Conservation (phyloP, 2,888 invertebrate species). For the Gortyna flavago region DNA sequence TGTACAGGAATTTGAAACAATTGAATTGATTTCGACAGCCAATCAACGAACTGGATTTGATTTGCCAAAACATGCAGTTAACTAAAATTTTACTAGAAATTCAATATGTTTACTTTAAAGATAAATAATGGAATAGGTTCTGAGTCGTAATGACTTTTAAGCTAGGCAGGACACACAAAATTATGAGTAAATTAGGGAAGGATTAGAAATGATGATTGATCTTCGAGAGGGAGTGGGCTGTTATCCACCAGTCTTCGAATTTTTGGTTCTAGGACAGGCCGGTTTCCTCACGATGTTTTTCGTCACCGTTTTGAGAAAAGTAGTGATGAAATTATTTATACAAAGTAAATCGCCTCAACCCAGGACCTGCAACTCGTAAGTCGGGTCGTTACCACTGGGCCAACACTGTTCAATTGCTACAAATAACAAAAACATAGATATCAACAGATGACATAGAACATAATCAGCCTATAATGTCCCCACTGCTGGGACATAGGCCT, state of each 20-base stretch:
- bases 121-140: neutral
- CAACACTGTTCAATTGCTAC: neutral
- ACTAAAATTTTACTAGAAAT: slow-evolving; percentile 12
- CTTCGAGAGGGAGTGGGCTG: too few relatives aligned
- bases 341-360: too few relatives aligned
- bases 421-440: neutral
- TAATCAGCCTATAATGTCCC: too few relatives aligned
- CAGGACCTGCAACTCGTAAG: too few relatives aligned
- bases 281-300: too few relatives aligned
- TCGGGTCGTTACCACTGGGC: too few relatives aligned
- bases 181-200: neutral
- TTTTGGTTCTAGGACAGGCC: too few relatives aligned
- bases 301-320: too few relatives aligned
- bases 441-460: neutral
- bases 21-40: slow-evolving; percentile 48
- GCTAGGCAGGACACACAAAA: too few relatives aligned
- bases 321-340: too few relatives aligned
- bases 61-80: slow-evolving; percentile 31
- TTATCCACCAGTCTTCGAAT: too few relatives aligned
- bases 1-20: slow-evolving; percentile 35
- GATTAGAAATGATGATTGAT: neutral
- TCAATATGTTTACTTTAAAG: neutral
- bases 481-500: too few relatives aligned
- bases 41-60: slow-evolving; percentile 42
- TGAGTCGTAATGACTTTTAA: neutral